Conservation (phyloP, 2,113 vertebrate species). For the Manacus vitellinus region DNA sequence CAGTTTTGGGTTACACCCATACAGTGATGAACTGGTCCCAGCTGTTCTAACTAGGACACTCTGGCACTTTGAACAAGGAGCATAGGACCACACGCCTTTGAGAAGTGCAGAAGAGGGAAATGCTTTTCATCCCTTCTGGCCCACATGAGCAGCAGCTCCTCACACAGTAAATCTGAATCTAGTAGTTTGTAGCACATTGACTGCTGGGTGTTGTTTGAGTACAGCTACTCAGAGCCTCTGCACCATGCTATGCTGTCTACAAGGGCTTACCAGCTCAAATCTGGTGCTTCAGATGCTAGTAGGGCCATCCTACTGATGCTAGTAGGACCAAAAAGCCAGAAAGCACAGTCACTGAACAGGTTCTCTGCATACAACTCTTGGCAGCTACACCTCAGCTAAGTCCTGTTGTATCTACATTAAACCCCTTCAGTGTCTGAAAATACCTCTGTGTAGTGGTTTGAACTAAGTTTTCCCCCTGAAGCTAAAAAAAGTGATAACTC, state of each 20-base stretch:
- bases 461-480: no score
- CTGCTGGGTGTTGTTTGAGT: background rate
- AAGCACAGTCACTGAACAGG: background rate
- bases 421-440: background rate
- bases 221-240: background rate
- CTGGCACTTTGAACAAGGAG: background rate
- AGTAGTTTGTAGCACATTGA: background rate
- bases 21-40: no score
- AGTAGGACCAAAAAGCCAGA: background rate
- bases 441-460: background rate
- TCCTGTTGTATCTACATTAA: background rate
- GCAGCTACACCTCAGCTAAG: background rate
- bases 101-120: background rate
- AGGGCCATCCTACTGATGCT: background rate
- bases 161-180: background rate
- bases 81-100: background rate
- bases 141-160: background rate
- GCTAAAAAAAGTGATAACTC: no score
- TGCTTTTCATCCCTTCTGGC: background rate
- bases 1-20: no score
- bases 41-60: no score
- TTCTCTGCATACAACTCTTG: background rate
- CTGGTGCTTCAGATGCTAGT: background rate
- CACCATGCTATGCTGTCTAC: background rate
- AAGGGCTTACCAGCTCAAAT: background rate